Evolutionary conservation across 2,113 vertebrate genomes (phyloP), one percentile per base, ranked within the genome.

Genomic region (Elaphurus davidianus): DNA sequence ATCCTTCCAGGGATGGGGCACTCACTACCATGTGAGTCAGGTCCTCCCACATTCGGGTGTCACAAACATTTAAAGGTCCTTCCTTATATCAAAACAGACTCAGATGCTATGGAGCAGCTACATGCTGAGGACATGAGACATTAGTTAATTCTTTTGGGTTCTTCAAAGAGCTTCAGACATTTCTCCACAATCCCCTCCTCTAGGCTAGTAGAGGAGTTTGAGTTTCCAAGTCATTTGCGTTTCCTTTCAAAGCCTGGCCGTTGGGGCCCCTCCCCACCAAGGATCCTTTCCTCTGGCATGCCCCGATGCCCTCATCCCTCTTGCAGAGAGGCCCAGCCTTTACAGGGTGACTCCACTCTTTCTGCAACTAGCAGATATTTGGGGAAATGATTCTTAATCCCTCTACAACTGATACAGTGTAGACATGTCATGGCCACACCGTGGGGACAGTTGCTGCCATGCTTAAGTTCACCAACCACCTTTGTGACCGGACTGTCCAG

Each of bases 1-100:
- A 57, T 45, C 45, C 28, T 52, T 62, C 86, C 64, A 23, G 11
- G 0, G 19, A 79, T 0, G 0, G 57, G 21, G 5, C 3, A 0
- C 92, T 87, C 85, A 36, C 57, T 87, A 14, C 81, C 33, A 15
- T 3, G 8, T 7, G 5, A 57, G 45, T 50, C 9, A 4, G 14
- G 3, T 17, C n/a, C 8, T 76, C 55, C 36, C 71, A 36, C 13
- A 36, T 79, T 25, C 94, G 45, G 52, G 19, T 16, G 23, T 59
- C 36, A 6, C 25, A 15, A 74, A 85, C 67, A 40, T 67, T 27
- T 40, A 19, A 57, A 78, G 40, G 40, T 57, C 43, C 43, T 76
- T 82, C 59, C n/a, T 85, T 62, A 3, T 1, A 17, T 57, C 62
- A 6, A 93, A 85, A 30, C 11, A 79, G 64, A 93, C 84, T 23